Base-by-base conservation (phyloP, 2,797 vertebrate species). In the Tamandua tetradactyla region DNA sequence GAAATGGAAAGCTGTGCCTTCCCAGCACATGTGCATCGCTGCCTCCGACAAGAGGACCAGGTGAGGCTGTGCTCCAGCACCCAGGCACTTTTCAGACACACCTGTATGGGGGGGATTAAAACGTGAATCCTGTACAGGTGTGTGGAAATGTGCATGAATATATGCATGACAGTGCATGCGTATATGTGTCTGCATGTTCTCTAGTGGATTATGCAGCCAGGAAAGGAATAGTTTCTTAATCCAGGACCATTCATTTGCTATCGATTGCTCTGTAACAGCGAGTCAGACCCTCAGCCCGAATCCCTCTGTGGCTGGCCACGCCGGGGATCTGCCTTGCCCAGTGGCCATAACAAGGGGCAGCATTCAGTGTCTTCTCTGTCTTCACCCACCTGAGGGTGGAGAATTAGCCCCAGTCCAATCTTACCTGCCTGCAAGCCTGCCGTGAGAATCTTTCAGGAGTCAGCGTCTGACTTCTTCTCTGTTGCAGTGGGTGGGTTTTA, bases 1-100 rank as follows among this genome's bases (percentile, higher is more conserved):
- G 96, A 99, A 98, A 91, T 99, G 99, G 99, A 99, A 98, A 52
- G 98, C 98, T 0, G 99, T 99, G 25, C 99, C 99, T 10, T 49
- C 98, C 27, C 99, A 99, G 97, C 99, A 99, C 1, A n/a, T 96
- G 69, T 99, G 99, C 10, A 95, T 98, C 47, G 98, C 98, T 66
- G 95, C 97, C 40, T 96, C 98, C 2, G 98, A 99, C 96, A 98
- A 98, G 95, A 98, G 97, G 69, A 97, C 98, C 96, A 99, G 99
- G 99, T 99, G 96, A 99, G 98, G 93, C 62, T 88, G 30, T 1
- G 15, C 62, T 25, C 11, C 2, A 0, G 47, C 27, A 1, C 55
- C 5, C 0, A 8, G 1, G 47, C 7, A 37, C 22, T 35, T 35
- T 22, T 59, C 20, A 32, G 27, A 49, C 55, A 5, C 1, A 0